Percentiles rank a stretch among this genome's conserved stretches.
Conservation (phyloP, 92 coral and sea anemone species). For the Palythoa heliodiscus region DNA sequence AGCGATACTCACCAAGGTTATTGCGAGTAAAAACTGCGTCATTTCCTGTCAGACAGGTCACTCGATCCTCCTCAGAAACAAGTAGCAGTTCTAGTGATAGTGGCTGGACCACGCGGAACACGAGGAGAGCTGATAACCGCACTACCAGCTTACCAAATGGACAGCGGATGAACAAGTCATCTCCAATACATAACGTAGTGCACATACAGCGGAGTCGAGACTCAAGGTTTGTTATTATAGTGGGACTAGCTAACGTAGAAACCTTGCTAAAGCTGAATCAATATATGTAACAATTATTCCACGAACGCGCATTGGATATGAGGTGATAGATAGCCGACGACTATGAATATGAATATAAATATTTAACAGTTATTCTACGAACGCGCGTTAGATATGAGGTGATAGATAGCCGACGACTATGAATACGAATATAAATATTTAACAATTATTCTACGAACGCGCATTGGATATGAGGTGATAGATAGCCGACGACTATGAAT, state of each 20-base stretch:
- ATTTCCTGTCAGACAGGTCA: conserved; percentile 31
- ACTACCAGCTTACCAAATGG: conserved; percentile 28
- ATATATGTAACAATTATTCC: too few relatives aligned
- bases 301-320: too few relatives aligned
- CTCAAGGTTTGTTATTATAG: conserved; percentile 16
- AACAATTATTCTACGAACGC: too few relatives aligned
- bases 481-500: too few relatives aligned
- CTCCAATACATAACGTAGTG: conserved; percentile 49
- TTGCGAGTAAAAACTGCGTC: conserved; percentile 56
- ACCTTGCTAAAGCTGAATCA: too few relatives aligned
- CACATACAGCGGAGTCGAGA: conserved; percentile 21
- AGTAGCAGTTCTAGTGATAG: conserved; percentile 89
- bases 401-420: too few relatives aligned
- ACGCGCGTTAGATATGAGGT: too few relatives aligned
- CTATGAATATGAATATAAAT: too few relatives aligned
- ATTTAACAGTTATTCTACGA: too few relatives aligned
- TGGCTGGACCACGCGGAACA: conserved; percentile 66
- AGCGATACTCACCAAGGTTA: conserved; percentile 61
- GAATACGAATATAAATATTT: too few relatives aligned
- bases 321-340: too few relatives aligned
- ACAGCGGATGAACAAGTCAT: conserved; percentile 60
- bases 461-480: too few relatives aligned
- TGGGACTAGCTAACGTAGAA: not conserved
- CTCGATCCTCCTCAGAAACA: conserved; percentile 76
- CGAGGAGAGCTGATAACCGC: conserved; percentile 55